Base-by-base conservation (phyloP, 1,140 invertebrate genomes). In the Goniozus legneri region DNA sequence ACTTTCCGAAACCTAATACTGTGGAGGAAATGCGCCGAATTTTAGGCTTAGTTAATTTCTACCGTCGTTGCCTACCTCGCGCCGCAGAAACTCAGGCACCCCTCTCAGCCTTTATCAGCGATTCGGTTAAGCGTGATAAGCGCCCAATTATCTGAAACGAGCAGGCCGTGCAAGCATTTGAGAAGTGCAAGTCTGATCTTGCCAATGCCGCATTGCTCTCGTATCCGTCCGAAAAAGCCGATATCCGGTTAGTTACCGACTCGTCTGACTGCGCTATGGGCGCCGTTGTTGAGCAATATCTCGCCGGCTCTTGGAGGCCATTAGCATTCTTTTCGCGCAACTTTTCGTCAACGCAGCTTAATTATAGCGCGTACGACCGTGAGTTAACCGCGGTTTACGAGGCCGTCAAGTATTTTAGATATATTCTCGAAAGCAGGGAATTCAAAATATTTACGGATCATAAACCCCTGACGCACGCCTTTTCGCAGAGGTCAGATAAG, bases 401-500 rank as follows among this genome's bases (percentile, higher is more conserved):
- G n/a, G 40, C 56, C 3, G 49, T 70, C 6, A 54, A 60, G 42
- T 41, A 54, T 44, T 71, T 73, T 43, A 30, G 36, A 35, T 40
- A 56, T 30, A 44, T 64, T 13, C 35, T 71, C 8, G 59, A 69
- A 47, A 62, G 50, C 3, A 8, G 42, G 8, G 0, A 43, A 7
- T 56, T 69, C 34, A 56, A 33, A 0, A 52, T 73, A 15, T 64
- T 50, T 31, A 71, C 69, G 0, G 65, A 71, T 38, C 67, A 74
- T 47, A 65, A 65, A 46, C 68, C 69, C 8, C 44, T 71, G 1
- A 47, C 48, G 2, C 62, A 35, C 35, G 62, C 60, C 16, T 62
- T 60, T 45, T 8, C 43, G 30, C 47, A 59, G 41, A 49, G 43
- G 8, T 15, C 46, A 2, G 63, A 66, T 2, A 66, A 62, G 42